Conservation (phyloP, 2,888 invertebrate genomes). For the Elegia similella region DNA sequence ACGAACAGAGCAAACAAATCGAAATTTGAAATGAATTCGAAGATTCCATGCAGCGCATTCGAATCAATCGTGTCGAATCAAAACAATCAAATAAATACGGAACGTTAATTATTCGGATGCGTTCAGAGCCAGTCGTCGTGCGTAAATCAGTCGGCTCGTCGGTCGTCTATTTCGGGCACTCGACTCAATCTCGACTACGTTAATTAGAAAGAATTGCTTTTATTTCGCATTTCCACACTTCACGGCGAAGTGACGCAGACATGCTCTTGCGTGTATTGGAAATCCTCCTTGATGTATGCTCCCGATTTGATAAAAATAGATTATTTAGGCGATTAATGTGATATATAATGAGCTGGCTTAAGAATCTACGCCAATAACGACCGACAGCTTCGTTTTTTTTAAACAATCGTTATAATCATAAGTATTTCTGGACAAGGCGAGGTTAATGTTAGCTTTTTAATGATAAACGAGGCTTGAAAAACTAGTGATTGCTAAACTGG, state of each 20-base stretch:
- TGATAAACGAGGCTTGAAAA: constrained; percentile 69
- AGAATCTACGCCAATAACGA: constrained; percentile 9
- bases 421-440: constrained; percentile 30
- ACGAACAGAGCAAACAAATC: constrained; percentile 10
- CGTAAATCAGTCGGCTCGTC: constrained; percentile 66
- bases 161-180: constrained; percentile 62
- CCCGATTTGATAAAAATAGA: constrained; percentile 49
- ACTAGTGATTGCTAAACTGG: constrained; percentile 65
- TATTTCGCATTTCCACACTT: constrained; percentile 77
- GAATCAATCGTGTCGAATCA: constrained; percentile 67
- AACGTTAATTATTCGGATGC: constrained; percentile 72
- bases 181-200: constrained; percentile 62
- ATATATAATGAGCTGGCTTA: constrained; percentile 37
- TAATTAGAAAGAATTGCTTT: constrained; percentile 82
- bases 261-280: constrained; percentile 47
- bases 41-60: constrained; percentile 40
- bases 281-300: constrained; percentile 61
- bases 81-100: constrained; percentile 76
- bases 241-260: constrained; percentile 61
- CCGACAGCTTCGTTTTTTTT: constrained; percentile 17
- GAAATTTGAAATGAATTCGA: constrained; percentile 23
- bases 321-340: constrained; percentile 44
- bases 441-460: constrained; percentile 60
- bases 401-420: background rate
- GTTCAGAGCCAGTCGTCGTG: constrained; percentile 66